Evolutionary conservation across 2,113 vertebrate species (phyloP).

Genomic region (Halcyon senegalensis): DNA sequence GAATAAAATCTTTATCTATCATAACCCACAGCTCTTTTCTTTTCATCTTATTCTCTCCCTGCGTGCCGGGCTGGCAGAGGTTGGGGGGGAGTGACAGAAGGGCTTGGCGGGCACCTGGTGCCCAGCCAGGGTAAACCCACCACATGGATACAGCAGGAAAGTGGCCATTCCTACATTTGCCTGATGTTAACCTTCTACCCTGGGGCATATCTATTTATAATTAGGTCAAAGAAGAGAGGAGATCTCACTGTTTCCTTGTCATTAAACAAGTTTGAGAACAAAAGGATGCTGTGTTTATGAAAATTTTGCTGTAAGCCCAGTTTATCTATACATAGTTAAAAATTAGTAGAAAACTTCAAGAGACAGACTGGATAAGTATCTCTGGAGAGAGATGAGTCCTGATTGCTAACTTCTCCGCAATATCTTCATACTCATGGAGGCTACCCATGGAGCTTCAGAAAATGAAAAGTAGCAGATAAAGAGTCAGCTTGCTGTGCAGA

Average conservation of each 20-base stretch:
- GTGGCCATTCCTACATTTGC: neutral
- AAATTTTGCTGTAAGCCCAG: neutral
- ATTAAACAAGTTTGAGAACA: conserved; percentile 8
- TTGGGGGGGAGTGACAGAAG: no score
- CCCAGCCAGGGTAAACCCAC: no score
- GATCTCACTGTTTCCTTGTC: neutral
- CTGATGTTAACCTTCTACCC: neutral
- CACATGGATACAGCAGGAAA: neutral
- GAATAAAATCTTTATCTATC: no score
- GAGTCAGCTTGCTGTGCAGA: neutral
- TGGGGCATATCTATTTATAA: neutral
- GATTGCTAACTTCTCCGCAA: neutral
- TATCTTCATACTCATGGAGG: neutral
- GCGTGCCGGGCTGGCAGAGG: no score
- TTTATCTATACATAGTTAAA: neutral
- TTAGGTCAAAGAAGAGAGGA: neutral
- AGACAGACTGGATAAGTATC: conserved; percentile 22
- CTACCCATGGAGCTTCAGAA: neutral
- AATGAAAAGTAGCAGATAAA: conserved; percentile 46
- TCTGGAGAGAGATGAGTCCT: neutral
- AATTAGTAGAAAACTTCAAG: neutral
- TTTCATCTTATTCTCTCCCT: no score
- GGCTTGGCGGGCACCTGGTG: no score
- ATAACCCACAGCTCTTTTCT: no score
- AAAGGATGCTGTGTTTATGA: neutral